Percentiles rank a stretch among this genome's conserved stretches.
Conservation (phyloP, 2,797 vertebrate species). For the Momotus momota region DNA sequence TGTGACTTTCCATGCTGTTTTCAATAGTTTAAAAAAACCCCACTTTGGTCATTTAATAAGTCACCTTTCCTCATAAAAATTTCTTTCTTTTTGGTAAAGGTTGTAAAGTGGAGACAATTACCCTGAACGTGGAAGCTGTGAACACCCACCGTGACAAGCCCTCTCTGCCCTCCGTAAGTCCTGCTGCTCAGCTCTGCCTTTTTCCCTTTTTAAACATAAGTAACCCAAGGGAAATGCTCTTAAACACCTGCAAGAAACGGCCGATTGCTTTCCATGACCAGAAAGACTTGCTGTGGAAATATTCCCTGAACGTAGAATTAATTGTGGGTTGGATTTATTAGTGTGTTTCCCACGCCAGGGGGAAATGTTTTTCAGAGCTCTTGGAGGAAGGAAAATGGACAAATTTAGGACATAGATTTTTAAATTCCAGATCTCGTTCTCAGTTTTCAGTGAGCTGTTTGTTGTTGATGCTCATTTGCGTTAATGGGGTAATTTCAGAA, state of each 20-base stretch:
- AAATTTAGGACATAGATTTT: not conserved
- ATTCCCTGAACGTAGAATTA: not conserved
- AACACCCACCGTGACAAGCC: conserved; percentile 94
- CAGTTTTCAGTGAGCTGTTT: rapidly evolving
- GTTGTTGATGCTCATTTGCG: rapidly evolving
- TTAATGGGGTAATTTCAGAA: rapidly evolving
- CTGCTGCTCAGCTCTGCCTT: not conserved
- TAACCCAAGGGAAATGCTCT: not conserved
- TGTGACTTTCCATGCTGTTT: not conserved
- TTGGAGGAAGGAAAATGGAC: not conserved
- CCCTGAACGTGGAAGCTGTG: conserved; percentile 92
- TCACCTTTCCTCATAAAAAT: not conserved
- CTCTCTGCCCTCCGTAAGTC: conserved; percentile 84
- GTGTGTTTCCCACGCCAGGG: not conserved
- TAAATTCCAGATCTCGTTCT: rapidly evolving
- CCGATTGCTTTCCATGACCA: not conserved
- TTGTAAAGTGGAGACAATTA: conserved; percentile 94
- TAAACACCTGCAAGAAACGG: rapidly evolving
- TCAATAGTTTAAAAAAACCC: not conserved
- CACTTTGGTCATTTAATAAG: not conserved
- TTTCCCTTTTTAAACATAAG: rapidly evolving
- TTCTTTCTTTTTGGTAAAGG: conserved; percentile 75
- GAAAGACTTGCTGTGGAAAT: not conserved
- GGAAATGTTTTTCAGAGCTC: rapidly evolving
- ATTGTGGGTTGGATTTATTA: not conserved